Evolutionary conservation across 2,888 invertebrate genomes (phyloP).

Genomic region (Agrotis segetum): DNA sequence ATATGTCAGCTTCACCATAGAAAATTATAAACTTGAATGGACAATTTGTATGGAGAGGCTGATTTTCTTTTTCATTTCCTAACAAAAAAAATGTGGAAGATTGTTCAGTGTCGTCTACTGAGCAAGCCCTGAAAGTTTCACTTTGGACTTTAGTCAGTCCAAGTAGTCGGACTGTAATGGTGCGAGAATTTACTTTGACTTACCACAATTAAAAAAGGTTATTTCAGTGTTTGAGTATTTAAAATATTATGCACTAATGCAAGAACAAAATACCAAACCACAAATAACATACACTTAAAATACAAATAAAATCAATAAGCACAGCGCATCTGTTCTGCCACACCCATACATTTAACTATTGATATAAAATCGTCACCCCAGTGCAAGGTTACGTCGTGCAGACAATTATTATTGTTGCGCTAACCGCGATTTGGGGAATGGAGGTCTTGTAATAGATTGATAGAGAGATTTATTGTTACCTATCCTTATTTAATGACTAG

Average conservation of each 20-base stretch:
- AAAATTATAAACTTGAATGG: too few relatives aligned
- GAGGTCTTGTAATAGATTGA: not conserved
- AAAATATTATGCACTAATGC: not conserved
- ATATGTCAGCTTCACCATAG: too few relatives aligned
- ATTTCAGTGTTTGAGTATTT: too few relatives aligned
- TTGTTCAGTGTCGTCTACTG: too few relatives aligned
- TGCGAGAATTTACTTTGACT: too few relatives aligned
- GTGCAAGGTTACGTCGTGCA: conserved; percentile 57
- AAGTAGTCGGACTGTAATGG: too few relatives aligned
- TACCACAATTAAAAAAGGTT: too few relatives aligned
- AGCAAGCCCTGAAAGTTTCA: too few relatives aligned
- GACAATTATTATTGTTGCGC: conserved; percentile 30
- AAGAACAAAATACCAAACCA: conserved; percentile 13
- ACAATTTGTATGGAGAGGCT: too few relatives aligned
- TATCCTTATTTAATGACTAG: not conserved
- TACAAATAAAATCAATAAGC: conserved; percentile 42
- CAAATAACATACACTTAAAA: conserved; percentile 13
- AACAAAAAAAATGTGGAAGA: too few relatives aligned
- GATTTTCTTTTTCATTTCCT: too few relatives aligned
- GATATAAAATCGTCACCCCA: conserved; percentile 68
- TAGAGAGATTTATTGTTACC: conserved; percentile 14
- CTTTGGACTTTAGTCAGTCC: too few relatives aligned
- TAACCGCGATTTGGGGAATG: conserved; percentile 38
- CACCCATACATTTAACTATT: conserved; percentile 79
- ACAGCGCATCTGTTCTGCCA: conserved; percentile 80